Base-by-base conservation (phyloP, 1,140 invertebrate species). In the Calephelis virginiensis region DNA sequence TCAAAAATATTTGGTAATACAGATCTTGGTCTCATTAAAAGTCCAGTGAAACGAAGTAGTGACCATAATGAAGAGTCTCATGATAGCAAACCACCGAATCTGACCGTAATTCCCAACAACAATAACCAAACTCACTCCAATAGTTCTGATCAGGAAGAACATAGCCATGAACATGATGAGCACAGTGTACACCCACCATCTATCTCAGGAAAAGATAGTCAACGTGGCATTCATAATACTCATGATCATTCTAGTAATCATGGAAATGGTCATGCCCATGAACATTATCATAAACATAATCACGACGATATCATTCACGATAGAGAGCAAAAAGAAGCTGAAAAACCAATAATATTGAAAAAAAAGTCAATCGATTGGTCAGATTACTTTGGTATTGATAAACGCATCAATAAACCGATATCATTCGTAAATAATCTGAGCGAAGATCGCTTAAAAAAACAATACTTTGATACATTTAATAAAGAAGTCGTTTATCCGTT, bases 301-400 rank as follows among this genome's bases (percentile, higher is more conserved):
- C 70, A 86, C 43, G 69, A 79, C 56, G 67, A 74, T 9, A 71
- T 80, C 56, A 56, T 59, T n/a, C 53, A 70, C 28, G 73, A 82
- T 13, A 63, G 28, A 53, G 72, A 74, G 48, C 67, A 80, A 14
- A 66, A 71, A 38, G 73, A 78, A 62, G 63, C 61, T 67, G 78
- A 91, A 48, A 92, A 93, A 75, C 88, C 92, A 7, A 90, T 94
- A 38, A 90, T 92, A 48, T 86, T 95, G 6, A 93, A 93, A 71
- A 97, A 97, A 83, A 96, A 96, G 82, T 96, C 95, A 10, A 93
- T 97, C 47, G 94, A 97, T 73, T 97, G 96, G 96, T 96, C 95
- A 0, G 93, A 96, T 62, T 97, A 97, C 74, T 97, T 97, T 77
- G 96, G 96, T 0, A 93, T 96, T 60, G 96, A 97, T 82, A 93